Evolutionary conservation across 2,113 vertebrate genomes (phyloP).

Genomic region (Seriola quinqueradiata): DNA sequence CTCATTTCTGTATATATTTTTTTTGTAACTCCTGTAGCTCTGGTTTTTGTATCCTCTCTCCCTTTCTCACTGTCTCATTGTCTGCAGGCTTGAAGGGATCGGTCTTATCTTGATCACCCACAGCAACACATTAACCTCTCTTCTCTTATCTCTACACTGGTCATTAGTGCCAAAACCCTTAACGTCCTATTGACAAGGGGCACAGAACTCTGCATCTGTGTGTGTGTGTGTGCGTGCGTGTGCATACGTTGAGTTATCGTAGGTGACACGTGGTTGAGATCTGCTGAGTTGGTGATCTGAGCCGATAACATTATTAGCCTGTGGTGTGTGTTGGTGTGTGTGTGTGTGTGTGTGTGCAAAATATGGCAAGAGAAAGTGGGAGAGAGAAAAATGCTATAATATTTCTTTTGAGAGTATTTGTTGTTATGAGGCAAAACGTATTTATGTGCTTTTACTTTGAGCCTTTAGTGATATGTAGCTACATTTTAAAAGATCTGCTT

Average conservation of each 20-base stretch:
- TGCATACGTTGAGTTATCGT: slow-evolving; percentile 68
- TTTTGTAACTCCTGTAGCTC: not conserved
- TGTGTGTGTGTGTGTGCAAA: slow-evolving; percentile 31
- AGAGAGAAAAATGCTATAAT: slow-evolving; percentile 12
- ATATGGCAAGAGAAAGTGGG: slow-evolving; percentile 5
- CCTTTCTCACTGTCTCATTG: slow-evolving; percentile 72
- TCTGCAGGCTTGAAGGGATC: slow-evolving; percentile 77
- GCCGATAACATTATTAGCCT: slow-evolving; percentile 79
- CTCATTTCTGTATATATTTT: slow-evolving; percentile 25
- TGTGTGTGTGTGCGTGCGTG: slow-evolving; percentile 28
- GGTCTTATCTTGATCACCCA: slow-evolving; percentile 86
- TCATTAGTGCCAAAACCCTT: slow-evolving; percentile 86
- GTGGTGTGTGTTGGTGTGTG: slow-evolving; percentile 37
- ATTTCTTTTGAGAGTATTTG: slow-evolving; percentile 29
- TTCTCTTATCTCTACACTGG: slow-evolving; percentile 85
- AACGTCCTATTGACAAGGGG: slow-evolving; percentile 80
- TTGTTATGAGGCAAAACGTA: slow-evolving; percentile 3
- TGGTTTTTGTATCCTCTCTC: slow-evolving; percentile 38
- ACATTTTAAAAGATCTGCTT: slow-evolving; percentile 13
- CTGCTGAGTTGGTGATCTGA: slow-evolving; percentile 81
- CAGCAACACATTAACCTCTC: slow-evolving; percentile 87
- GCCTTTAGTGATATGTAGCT: not conserved
- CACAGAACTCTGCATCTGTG: slow-evolving; percentile 52
- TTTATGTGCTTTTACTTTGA: slow-evolving; percentile 18
- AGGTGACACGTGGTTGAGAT: slow-evolving; percentile 74